Evolutionary conservation across 2,113 vertebrate species (phyloP).

Genomic region (Cryptotis parvus): DNA sequence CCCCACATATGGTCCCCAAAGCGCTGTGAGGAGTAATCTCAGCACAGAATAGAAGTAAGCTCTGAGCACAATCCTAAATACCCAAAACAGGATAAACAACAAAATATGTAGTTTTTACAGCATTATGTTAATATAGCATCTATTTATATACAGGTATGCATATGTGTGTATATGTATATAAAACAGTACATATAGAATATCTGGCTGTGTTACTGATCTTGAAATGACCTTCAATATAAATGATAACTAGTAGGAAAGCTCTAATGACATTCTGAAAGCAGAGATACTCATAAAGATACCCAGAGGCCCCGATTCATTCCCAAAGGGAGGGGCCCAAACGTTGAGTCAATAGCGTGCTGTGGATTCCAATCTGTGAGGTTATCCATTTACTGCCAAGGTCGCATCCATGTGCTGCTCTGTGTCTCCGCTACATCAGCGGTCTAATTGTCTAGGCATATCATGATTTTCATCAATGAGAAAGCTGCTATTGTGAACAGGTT

Average conservation of each 20-base stretch:
- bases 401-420: not conserved
- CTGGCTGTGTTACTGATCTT: not conserved
- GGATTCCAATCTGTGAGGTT: not conserved
- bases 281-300: not conserved
- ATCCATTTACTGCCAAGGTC: not conserved
- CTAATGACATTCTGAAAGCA: not conserved
- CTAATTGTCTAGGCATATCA: not conserved
- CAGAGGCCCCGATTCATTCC: not conserved
- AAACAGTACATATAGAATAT: not conserved
- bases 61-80: too few species aligned
- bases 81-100: too few species aligned
- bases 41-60: too few species aligned
- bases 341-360: not conserved
- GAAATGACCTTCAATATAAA: not conserved
- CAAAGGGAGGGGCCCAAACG: not conserved
- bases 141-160: too few species aligned
- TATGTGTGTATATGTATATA: too few species aligned
- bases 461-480: constrained; percentile 36
- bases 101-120: not conserved
- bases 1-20: too few species aligned
- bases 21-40: too few species aligned
- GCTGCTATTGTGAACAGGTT: not conserved
- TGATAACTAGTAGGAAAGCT: not conserved
- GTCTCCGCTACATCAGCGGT: not conserved
- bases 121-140: not conserved